Percentiles rank a stretch among this genome's conserved stretches.
These are phyloP conservation scores for Dendrolimus houi DNA, from an alignment of 2,888 invertebrate genomes.

Conservation along the genomic window DNA sequence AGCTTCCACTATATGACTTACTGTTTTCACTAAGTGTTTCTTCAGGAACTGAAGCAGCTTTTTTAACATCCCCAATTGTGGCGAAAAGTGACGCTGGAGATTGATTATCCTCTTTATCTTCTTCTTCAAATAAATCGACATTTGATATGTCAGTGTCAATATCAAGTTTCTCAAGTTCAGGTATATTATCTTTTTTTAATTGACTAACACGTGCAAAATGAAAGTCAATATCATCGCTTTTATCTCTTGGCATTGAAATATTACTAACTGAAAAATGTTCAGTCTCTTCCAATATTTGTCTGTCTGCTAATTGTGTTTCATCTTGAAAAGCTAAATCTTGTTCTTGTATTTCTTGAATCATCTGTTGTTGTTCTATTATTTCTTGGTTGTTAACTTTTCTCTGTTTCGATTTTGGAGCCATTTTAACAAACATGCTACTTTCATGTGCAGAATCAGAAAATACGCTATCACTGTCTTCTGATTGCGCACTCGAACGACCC, in stretches of 20 bases:
- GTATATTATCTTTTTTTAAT: conserved; percentile 67
- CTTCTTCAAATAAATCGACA: conserved; percentile 75
- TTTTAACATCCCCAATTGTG: conserved; percentile 84
- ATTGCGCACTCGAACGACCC: conserved; percentile 80
- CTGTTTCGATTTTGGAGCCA: conserved; percentile 63
- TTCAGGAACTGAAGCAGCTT: conserved; percentile 72
- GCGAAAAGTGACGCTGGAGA: conserved; percentile 83
- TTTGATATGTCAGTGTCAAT: conserved; percentile 78
- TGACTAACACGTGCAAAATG: conserved; percentile 74
- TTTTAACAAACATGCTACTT: conserved; percentile 79
- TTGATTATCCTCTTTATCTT: conserved; percentile 77
- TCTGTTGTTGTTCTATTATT: conserved; percentile 66
- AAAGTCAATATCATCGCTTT: conserved; percentile 69
- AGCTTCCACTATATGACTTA: conserved; percentile 78
- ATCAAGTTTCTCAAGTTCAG: conserved; percentile 69
- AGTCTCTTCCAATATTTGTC: conserved; percentile 49
- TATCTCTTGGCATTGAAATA: conserved; percentile 51
- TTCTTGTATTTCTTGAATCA: conserved; percentile 66
- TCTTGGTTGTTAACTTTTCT: conserved; percentile 68
- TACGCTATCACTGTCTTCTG: conserved; percentile 85
- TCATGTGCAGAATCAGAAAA: conserved; percentile 83
- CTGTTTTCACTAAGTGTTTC: conserved; percentile 75
- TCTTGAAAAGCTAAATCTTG: conserved; percentile 53
- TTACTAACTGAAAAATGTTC: conserved; percentile 34
- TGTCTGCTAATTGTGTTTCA: conserved; percentile 23